Evolutionary conservation across 2,888 invertebrate genomes (phyloP), one percentile per base, ranked within the genome.

Genomic region (Rhingia campestris): DNA sequence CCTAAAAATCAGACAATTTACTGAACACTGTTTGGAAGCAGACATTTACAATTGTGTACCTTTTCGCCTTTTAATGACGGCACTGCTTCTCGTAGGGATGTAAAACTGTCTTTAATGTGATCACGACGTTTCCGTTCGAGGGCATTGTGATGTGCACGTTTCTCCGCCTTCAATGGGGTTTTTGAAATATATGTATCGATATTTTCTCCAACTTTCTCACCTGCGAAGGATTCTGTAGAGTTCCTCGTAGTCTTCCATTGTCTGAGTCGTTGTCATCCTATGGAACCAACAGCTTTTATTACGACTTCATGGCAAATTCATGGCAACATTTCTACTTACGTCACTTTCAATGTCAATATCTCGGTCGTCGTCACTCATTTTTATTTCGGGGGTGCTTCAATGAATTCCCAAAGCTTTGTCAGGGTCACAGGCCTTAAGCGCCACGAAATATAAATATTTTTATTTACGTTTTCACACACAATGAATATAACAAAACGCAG

Each of bases 81-180:
- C 82, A 99, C 97, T 6, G 98, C 96, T 90, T 99, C 99, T 87
- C 99, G 93, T 70, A 99, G 92, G 88, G 97, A 97, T 81, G 96
- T 96, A 90, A 99, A 99, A 91, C 98, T 98, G 90, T 99, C 99
- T 91, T 99, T 99, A 89, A 99, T 99, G 92, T 99, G 99, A 92
- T 99, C 99, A 88, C 99, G 94, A 82, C 99, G 93, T 92, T 99
- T 98, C 70, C 99, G 93, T 91, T 99, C 99, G 90, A 99, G 91
- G 35, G 99, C 99, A 93, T 99, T 99, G 91, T 99, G 99, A 90
- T 99, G 99, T 32, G 99, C 99, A 88, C 99, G 93, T 92, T 99
- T 99, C 90, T 98, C 98, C 43, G 97, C 98, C 96, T 98, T 91
- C 4, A 79, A 92, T 88, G 47, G 2, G 14, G 51, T 3, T 32